A percentile compares a stretch with the other conserved stretches of the same genome.
Conservation (phyloP, 1,140 invertebrate genomes). For the Adelges cooleyi region DNA sequence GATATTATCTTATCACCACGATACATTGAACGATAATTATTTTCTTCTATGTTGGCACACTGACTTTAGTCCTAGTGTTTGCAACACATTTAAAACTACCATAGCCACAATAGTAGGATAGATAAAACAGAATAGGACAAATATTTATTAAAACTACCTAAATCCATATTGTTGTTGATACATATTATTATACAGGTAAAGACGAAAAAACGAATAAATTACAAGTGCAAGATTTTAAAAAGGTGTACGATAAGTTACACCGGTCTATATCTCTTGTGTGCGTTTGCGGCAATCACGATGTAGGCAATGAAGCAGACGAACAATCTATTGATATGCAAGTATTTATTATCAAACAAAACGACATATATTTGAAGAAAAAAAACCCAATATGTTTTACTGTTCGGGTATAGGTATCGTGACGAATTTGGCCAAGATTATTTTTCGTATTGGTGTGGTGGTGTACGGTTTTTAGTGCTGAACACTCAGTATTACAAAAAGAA, state of each 20-base stretch:
- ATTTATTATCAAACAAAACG: no score
- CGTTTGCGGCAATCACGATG: conserved; percentile 50
- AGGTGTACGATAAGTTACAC: conserved; percentile 40
- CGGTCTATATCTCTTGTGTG: conserved; percentile 43
- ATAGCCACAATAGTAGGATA: no score
- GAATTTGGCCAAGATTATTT: conserved; percentile 48
- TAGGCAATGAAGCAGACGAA: conserved; percentile 43
- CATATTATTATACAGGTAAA: no score
- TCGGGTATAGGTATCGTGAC: conserved; percentile 36
- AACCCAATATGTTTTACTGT: no score
- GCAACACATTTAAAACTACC: no score
- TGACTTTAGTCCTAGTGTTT: no score
- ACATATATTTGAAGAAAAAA: background rate
- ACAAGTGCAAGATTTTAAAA: conserved; percentile 41
- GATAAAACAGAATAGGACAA: no score
- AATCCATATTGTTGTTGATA: no score
- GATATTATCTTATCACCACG: no score
- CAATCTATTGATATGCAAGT: conserved; percentile 37
- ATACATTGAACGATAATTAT: no score
- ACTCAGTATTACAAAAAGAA: conserved; percentile 42
- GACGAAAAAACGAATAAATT: conserved; percentile 32
- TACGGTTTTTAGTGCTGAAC: conserved; percentile 46
- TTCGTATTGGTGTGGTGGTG: conserved; percentile 44
- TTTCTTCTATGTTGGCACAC: no score
- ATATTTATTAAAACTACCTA: no score